Base-by-base conservation (phyloP, 2,888 invertebrate species). In the Allophyes oxyacanthae region DNA sequence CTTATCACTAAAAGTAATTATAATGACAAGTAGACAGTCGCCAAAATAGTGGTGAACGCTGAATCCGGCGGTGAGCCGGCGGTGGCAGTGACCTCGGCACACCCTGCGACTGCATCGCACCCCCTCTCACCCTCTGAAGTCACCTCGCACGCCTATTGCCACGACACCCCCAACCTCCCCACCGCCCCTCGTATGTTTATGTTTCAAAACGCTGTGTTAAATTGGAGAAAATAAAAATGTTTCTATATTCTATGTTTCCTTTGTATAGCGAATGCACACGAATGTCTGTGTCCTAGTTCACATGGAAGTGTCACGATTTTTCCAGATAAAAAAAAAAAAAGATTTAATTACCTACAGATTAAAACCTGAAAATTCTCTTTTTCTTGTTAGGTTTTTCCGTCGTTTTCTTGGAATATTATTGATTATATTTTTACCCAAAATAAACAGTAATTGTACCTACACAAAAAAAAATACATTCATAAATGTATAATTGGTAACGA, bases 1-100 rank as follows among this genome's bases (percentile, higher is more conserved):
- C 56, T 57, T 61, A 50, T 52, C 33, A 60, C 58, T 37, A 15
- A 54, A 50, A 45, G 14, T 54, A 57, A 66, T 67, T 46, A 48
- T 48, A 69, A 40, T 46, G 15, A 58, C 30, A 40, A 53, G 55
- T 84, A 83, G 84, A 82, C 85, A 80, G 86, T 88, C 83, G 85
- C 87, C 87, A 86, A 91, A 91, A 91, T 88, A 89, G 82, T 88
- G 71, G 81, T 75, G 79, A 80, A 75, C 80, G 71, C 70, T 76
- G 83, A 76, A 79, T 66, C 79, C 92, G 88, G 88, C 89, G 91
- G 89, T 89, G 88, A 89, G 90, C 89, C 87, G 72, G 53, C 91
- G 91, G 90, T 95, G 95, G 94, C 95, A 95, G 95, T 95, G 95
- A 95, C 95, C 95, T 91, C 94, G 90, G 91, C 92, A 93, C 94